Conservation (phyloP, 2,888 invertebrate genomes). For the Pyrrhosoma nymphula region DNA sequence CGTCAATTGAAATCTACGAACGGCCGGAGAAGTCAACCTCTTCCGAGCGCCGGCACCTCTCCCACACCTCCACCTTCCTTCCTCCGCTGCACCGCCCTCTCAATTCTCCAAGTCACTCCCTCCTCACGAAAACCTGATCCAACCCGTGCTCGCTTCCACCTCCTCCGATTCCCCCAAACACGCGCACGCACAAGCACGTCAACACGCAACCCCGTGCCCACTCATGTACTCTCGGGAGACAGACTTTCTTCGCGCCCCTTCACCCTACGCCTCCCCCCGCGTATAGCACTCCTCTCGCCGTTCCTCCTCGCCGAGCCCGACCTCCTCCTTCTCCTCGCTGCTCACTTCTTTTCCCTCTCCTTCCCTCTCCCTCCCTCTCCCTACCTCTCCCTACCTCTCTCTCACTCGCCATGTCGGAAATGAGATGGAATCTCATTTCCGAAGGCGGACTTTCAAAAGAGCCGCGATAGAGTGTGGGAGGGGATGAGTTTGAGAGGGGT, state of each 20-base stretch:
- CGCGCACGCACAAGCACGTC: neutral
- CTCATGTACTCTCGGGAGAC: neutral
- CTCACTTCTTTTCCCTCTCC: too few relatives aligned
- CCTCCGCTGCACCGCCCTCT: neutral
- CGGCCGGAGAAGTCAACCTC: neutral
- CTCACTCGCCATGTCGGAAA: constrained; percentile 48
- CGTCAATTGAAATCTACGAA: neutral
- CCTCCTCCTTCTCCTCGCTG: too few relatives aligned
- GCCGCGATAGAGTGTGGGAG: constrained; percentile 44
- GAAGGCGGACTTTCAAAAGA: constrained; percentile 66
- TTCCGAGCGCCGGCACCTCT: neutral
- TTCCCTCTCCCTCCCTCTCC: neutral
- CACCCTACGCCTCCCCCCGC: neutral
- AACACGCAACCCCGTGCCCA: neutral
- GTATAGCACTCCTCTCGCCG: neutral
- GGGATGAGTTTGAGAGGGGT: neutral
- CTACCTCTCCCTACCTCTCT: neutral
- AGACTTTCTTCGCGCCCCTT: neutral
- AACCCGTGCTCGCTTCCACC: too few relatives aligned
- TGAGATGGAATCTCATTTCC: constrained; percentile 64
- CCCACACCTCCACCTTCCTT: neutral
- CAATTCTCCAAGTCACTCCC: neutral
- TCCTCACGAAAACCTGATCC: neutral
- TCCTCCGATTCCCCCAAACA: neutral
- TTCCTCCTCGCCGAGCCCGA: neutral